Evolutionary conservation across 2,113 vertebrate species (phyloP).

Genomic region (Sakesphorus luctuosus): DNA sequence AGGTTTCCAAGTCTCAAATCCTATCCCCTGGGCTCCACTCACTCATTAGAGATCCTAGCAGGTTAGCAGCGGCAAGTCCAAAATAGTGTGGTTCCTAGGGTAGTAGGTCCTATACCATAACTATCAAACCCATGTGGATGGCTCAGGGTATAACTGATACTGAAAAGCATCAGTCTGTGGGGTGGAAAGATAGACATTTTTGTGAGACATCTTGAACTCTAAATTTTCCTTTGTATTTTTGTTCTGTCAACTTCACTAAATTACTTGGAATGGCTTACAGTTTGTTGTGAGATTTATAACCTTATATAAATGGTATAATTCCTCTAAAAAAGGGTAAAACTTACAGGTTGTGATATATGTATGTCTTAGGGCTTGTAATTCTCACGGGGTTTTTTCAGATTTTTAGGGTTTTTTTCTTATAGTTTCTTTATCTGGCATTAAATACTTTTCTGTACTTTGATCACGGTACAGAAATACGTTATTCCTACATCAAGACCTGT

Average conservation of each 20-base stretch:
- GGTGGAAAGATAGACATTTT: neutral
- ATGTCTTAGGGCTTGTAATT: neutral
- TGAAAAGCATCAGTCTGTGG: neutral
- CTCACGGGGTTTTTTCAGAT: neutral
- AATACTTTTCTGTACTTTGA: neutral
- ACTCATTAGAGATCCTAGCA: neutral
- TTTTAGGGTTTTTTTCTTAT: neutral
- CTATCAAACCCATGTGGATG: neutral
- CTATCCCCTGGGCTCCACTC: neutral
- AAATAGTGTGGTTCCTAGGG: neutral
- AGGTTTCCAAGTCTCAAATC: neutral
- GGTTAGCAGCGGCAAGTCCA: neutral
- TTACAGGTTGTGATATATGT: neutral
- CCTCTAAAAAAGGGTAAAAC: neutral
- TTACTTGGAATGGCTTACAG: neutral
- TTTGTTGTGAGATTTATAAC: neutral
- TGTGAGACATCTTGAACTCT: neutral
- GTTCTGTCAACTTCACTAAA: neutral
- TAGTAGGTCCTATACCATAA: neutral
- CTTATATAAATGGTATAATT: neutral
- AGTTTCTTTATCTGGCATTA: neutral
- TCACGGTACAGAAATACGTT: neutral
- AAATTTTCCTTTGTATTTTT: neutral
- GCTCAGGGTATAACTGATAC: neutral
- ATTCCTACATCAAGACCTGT: neutral